Conservation (phyloP, 2,888 invertebrate species). For the Aethes cnicana region DNA sequence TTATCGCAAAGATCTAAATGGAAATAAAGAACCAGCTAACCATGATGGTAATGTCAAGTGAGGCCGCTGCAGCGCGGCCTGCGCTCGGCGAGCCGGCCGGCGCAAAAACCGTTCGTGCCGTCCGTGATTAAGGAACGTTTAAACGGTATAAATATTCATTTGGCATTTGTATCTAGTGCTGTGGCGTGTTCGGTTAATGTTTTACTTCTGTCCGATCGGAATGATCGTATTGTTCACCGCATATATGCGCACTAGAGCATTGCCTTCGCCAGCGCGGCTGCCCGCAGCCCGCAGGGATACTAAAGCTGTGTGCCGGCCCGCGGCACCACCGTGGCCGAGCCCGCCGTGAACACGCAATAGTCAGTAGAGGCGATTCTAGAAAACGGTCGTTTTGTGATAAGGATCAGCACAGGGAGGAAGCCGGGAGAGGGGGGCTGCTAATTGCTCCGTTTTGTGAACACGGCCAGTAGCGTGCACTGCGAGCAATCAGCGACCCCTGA, state of each 20-base stretch:
- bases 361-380: constrained; percentile 80
- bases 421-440: constrained; percentile 68
- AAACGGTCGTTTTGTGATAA: constrained; percentile 82
- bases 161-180: constrained; percentile 50
- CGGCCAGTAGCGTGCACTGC: constrained; percentile 75
- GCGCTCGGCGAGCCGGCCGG: constrained; percentile 36
- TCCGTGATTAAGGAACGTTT: constrained; percentile 73
- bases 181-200: constrained; percentile 56
- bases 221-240: constrained; percentile 5
- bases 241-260: constrained; percentile 6
- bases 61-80: constrained; percentile 33
- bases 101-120: constrained; percentile 54
- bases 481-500: constrained; percentile 79
- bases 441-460: constrained; percentile 83
- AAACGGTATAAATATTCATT: constrained; percentile 74
- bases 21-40: constrained; percentile 4
- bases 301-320: too few relatives aligned
- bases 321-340: constrained; percentile 40
- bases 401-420: constrained; percentile 57
- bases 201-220: constrained; percentile 33
- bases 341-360: constrained; percentile 70
- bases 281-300: too few relatives aligned
- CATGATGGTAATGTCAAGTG: neutral
- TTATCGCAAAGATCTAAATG: constrained; percentile 14
- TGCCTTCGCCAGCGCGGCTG: too few relatives aligned